Percentiles rank a stretch among this genome's conserved stretches.
These are phyloP conservation scores for Scomberomorus guttatus DNA, from an alignment of 2,797 vertebrate genomes.

Conservation along the genomic window DNA sequence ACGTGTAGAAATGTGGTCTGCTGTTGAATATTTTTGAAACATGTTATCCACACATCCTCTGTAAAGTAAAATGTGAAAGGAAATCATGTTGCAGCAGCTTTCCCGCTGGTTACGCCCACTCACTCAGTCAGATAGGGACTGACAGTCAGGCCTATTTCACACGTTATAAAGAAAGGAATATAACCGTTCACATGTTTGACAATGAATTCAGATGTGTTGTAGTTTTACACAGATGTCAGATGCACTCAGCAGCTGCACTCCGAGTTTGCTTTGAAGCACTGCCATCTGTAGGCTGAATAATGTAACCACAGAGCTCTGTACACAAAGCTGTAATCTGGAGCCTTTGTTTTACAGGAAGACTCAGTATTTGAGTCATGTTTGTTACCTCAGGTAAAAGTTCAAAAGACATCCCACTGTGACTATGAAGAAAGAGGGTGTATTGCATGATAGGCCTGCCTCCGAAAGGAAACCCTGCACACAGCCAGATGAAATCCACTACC, in stretches of 20 bases:
- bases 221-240: conserved; percentile 38
- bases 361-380: conserved; percentile 9
- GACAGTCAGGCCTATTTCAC: background rate
- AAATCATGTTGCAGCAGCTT: background rate
- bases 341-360: conserved; percentile 5
- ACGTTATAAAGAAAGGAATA: background rate
- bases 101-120: background rate
- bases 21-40: background rate
- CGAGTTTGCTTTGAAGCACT: conserved; percentile 70
- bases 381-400: conserved; percentile 3
- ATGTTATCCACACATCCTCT: background rate
- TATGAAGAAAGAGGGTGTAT: background rate
- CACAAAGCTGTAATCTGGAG: background rate
- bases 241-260: background rate
- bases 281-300: conserved; percentile 69
- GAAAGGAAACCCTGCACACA: background rate
- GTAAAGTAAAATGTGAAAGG: background rate
- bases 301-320: conserved; percentile 3
- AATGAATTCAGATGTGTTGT: conserved; percentile 2
- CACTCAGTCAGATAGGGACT: background rate
- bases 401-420: background rate
- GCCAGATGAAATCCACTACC: conserved; percentile 33
- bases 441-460: background rate
- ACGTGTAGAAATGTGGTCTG: background rate
- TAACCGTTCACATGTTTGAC: conserved; percentile 24